Base-by-base conservation (phyloP, 2,797 vertebrate species). In the Chelon auratus region DNA sequence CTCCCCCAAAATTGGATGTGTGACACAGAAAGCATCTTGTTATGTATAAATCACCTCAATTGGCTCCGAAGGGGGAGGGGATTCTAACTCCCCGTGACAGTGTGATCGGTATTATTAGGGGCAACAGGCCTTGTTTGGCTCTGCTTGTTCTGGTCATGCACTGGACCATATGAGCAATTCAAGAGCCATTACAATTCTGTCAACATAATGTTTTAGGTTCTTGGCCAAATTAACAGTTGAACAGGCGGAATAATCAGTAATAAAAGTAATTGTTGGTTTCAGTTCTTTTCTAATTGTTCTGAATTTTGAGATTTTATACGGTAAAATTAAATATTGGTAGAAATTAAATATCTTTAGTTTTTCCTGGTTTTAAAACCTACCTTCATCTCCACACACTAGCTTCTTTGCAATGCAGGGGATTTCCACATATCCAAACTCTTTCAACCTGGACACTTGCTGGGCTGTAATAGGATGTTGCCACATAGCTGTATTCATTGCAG, bases 401-500 rank as follows among this genome's bases (percentile, higher is more conserved):
- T 95, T 97, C 93, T 99, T 99, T 78, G 88, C 83, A 72, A 99
- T 92, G 36, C 98, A 99, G 48, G 97, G 96, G 75, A 99, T 93
- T 91, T 99, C 97, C 0, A 80, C 58, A 45, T 99, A 99, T 86
- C 97, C 97, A 45, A 98, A 98, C 79, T 80, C 87, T 69, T 91
- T 95, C 14, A 99, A 95, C 56, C 77, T 94, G 81, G 90, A 90
- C 68, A 97, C 88, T 45, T 99, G 97, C 82, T 71, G 94, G 4
- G 93, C 91, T 0, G 98, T 98, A 81, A 99, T 87, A 13, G 98
- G 98, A 89, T 99, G 97, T 47, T 95, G 92, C 97, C 98, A 99
- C 98, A 99, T 99, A 59, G 94, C 94, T 0, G 98, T 99, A 88
- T 99, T 99, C 98, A 99, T 99, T 40, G 98, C 97, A 0, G 98